Percentiles rank a stretch among this genome's conserved stretches.
Conservation (phyloP, 2,888 invertebrate species). For the Griposia aprilina region DNA sequence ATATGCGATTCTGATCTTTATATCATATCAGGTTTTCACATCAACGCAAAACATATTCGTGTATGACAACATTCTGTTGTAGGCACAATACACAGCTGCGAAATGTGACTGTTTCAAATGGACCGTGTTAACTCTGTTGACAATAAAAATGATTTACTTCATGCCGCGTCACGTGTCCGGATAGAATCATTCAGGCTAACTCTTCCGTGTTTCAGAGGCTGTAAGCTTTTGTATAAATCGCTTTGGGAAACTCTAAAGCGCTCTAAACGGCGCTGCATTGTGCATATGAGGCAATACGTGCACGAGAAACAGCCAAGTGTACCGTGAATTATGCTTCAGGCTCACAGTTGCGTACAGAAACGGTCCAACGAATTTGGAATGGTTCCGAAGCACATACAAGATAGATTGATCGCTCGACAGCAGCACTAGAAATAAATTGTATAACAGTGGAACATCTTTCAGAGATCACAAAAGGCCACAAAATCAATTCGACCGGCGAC, state of each 20-base stretch:
- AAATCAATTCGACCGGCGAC: slow-evolving; percentile 85
- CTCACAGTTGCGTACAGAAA: slow-evolving; percentile 26
- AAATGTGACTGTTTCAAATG: slow-evolving; percentile 52
- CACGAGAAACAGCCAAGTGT: slow-evolving; percentile 28
- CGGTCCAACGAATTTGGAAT: slow-evolving; percentile 35
- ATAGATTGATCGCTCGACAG: slow-evolving; percentile 45
- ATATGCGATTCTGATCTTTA: slow-evolving; percentile 48
- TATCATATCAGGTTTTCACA: slow-evolving; percentile 43
- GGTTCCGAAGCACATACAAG: slow-evolving; percentile 40
- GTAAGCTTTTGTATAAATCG: slow-evolving; percentile 52
- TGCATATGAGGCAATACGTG: slow-evolving; percentile 28
- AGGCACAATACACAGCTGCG: slow-evolving; percentile 25
- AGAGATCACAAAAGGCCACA: slow-evolving; percentile 77
- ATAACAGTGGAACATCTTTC: slow-evolving; percentile 67
- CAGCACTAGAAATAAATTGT: slow-evolving; percentile 65
- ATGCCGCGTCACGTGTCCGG: slow-evolving; percentile 40
- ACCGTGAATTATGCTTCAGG: slow-evolving; percentile 38
- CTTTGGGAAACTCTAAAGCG: slow-evolving; percentile 45
- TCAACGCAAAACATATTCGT: slow-evolving; percentile 48
- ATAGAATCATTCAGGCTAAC: slow-evolving; percentile 57
- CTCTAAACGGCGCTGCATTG: slow-evolving; percentile 40
- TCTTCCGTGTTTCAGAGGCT: slow-evolving; percentile 45
- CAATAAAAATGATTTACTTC: slow-evolving; percentile 62
- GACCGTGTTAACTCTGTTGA: slow-evolving; percentile 41
- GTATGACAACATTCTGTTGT: slow-evolving; percentile 26